Conservation (phyloP, 2,113 vertebrate species). For the Brachypodius melanocephalos region DNA sequence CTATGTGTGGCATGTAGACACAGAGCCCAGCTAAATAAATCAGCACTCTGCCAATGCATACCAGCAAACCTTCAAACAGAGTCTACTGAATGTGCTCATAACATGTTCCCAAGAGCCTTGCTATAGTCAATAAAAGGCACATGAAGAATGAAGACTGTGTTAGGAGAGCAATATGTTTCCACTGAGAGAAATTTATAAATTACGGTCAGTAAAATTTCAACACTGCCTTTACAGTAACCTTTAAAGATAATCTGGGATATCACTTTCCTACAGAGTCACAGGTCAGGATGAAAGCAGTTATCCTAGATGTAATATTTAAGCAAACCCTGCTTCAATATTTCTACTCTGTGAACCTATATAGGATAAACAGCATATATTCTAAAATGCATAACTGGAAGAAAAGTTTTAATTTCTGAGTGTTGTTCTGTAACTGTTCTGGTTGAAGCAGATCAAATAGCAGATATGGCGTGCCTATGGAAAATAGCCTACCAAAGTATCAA, state of each 20-base stretch:
- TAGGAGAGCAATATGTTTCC: neutral
- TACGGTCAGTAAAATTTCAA: neutral
- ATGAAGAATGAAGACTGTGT: neutral
- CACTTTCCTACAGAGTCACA: neutral
- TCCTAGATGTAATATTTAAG: neutral
- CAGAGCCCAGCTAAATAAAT: neutral
- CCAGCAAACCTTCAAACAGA: neutral
- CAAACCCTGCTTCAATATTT: fast-evolving
- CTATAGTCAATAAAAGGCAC: neutral
- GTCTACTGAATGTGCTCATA: neutral
- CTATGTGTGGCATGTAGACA: neutral
- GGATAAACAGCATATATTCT: neutral
- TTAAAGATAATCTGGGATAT: neutral
- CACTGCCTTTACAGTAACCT: neutral
- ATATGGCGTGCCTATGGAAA: neutral
- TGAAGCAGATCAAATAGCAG: neutral
- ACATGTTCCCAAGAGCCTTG: neutral
- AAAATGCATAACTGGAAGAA: neutral
- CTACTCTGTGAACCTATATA: neutral
- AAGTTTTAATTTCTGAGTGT: neutral
- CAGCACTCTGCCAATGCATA: neutral
- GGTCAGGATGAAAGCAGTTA: neutral
- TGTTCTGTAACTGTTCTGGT: neutral
- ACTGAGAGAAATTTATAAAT: neutral
- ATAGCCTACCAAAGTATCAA: neutral